These are phyloP conservation scores for Noctua pronuba DNA, from an alignment of 2,888 invertebrate species.

Conservation along the genomic window DNA sequence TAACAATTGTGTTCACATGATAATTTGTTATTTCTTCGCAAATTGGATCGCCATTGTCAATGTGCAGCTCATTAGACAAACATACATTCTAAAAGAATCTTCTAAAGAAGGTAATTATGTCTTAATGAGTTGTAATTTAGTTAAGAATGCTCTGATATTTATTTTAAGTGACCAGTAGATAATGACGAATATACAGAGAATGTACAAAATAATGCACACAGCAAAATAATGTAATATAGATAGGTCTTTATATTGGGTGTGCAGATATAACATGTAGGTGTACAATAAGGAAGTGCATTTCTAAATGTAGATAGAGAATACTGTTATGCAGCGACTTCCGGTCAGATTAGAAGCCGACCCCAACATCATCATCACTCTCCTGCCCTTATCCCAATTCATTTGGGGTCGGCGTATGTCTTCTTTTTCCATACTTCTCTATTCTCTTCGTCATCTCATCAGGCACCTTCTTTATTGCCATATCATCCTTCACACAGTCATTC, in stretches of 20 bases:
- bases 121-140: slow-evolving; percentile 16
- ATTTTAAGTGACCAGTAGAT: neutral
- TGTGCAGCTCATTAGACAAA: slow-evolving; percentile 10
- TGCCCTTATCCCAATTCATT: no score
- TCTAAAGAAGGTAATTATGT: slow-evolving; percentile 6
- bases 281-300: neutral
- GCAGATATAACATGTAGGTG: neutral
- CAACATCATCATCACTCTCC: neutral
- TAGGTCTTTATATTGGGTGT: no score
- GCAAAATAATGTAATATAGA: neutral
- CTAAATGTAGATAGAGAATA: neutral
- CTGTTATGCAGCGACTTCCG: neutral
- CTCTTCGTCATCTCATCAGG: no score
- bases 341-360: neutral
- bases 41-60: neutral
- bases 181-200: neutral
- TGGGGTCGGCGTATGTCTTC: no score
- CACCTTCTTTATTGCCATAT: neutral
- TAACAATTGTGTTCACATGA: neutral
- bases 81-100: slow-evolving; percentile 12
- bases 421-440: no score
- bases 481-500: neutral
- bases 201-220: neutral
- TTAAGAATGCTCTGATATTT: slow-evolving; percentile 32
- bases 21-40: neutral